Evolutionary conservation across 2,888 invertebrate species (phyloP).

Genomic region (Atethmia centrago): DNA sequence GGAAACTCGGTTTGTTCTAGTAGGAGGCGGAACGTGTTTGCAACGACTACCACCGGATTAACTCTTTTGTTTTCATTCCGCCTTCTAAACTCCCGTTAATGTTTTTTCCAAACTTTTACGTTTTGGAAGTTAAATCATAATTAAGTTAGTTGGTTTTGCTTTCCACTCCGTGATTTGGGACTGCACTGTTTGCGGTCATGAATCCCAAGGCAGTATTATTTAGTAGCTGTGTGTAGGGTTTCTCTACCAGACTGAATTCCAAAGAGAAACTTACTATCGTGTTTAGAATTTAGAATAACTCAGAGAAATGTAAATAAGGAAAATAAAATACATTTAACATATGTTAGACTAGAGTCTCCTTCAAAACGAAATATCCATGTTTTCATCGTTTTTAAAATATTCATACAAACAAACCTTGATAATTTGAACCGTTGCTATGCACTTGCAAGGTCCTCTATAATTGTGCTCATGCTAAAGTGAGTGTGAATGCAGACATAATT

Average conservation of each 20-base stretch:
- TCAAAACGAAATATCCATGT: not conserved
- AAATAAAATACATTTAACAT: not conserved
- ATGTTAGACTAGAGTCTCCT: not conserved
- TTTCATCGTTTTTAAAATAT: slow-evolving; percentile 7
- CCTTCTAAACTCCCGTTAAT: slow-evolving; percentile 27
- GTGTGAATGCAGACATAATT: slow-evolving; percentile 44
- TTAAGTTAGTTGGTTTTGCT: slow-evolving; percentile 38
- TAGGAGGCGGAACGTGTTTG: slow-evolving; percentile 15
- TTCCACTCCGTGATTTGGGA: slow-evolving; percentile 45
- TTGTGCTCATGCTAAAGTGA: slow-evolving; percentile 26
- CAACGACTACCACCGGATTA: slow-evolving; percentile 14
- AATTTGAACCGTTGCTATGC: slow-evolving; percentile 15
- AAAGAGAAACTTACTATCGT: slow-evolving; percentile 35
- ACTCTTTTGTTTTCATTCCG: slow-evolving; percentile 39
- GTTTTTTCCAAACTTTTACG: slow-evolving; percentile 35
- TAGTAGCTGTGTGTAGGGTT: slow-evolving; percentile 50
- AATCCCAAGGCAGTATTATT: slow-evolving; percentile 51
- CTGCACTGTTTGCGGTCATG: slow-evolving; percentile 55
- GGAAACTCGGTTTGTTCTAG: not conserved
- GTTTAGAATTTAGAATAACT: slow-evolving; percentile 28
- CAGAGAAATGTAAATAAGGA: slow-evolving; percentile 14
- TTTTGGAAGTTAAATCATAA: slow-evolving; percentile 34
- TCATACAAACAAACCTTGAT: not conserved
- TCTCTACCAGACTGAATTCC: slow-evolving; percentile 32
- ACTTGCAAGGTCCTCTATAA: slow-evolving; percentile 28